Percentiles rank a stretch among this genome's conserved stretches.
phyloP scores from a whole-genome alignment of 2,888 invertebrate species.

The Epinotia brunnichana region DNA sequence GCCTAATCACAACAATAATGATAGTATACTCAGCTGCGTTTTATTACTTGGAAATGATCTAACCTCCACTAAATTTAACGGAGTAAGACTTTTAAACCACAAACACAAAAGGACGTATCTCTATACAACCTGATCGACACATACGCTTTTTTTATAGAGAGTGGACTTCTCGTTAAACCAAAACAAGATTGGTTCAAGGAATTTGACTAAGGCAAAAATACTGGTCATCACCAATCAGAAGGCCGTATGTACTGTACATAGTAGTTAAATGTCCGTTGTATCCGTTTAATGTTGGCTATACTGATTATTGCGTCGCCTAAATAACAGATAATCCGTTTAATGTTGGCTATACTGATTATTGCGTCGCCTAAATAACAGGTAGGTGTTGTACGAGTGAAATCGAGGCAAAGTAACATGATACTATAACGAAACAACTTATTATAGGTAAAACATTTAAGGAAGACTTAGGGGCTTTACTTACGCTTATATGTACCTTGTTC shows the following conservation, averaged over 20 bases:
- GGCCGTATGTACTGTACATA: neutral
- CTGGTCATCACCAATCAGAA: neutral
- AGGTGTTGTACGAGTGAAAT: neutral
- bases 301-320: neutral
- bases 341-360: neutral
- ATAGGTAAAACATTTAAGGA: too few relatives aligned
- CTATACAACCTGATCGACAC: neutral
- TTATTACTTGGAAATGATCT: slow-evolving; percentile 26
- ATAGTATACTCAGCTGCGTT: slow-evolving; percentile 13
- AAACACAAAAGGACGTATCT: neutral
- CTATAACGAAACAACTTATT: too few relatives aligned
- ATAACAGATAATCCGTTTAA: too few relatives aligned
- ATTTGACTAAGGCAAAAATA: slow-evolving; percentile 20
- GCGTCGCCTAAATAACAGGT: neutral
- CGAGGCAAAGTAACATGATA: neutral
- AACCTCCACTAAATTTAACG: slow-evolving; percentile 21
- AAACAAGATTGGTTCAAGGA: slow-evolving; percentile 19
- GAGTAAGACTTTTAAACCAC: neutral
- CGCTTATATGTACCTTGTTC: too few relatives aligned
- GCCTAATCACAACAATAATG: slow-evolving; percentile 18
- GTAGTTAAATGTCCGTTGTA: neutral
- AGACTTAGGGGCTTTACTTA: too few relatives aligned
- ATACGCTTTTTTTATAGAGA: neutral
- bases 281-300: neutral
- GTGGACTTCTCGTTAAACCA: neutral